These are phyloP conservation scores for Molorchus minor DNA, from an alignment of 2,888 invertebrate species.

Conservation along the genomic window DNA sequence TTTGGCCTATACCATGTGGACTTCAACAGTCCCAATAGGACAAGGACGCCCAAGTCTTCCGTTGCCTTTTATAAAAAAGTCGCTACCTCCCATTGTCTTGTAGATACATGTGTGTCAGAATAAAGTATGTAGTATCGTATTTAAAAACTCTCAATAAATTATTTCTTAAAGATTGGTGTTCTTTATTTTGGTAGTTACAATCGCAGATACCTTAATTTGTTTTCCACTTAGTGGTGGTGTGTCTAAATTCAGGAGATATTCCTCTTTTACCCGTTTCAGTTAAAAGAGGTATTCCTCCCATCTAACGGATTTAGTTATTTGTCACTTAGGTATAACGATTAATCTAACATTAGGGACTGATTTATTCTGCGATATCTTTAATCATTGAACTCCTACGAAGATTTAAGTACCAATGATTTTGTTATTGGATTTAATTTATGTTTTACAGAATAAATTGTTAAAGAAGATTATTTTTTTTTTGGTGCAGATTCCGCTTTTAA, in stretches of 20 bases:
- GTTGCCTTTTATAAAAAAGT: conserved; percentile 11
- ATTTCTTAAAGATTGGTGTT: neutral
- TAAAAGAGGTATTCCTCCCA: too few relatives aligned
- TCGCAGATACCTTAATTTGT: neutral
- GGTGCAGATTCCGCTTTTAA: too few relatives aligned
- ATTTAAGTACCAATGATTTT: too few relatives aligned
- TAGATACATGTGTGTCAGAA: conserved; percentile 10
- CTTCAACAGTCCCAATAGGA: conserved; percentile 12
- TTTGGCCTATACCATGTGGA: conserved; percentile 23
- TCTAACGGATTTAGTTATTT: too few relatives aligned
- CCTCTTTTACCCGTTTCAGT: neutral
- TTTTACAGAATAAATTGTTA: too few relatives aligned
- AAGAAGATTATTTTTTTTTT: too few relatives aligned
- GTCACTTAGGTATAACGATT: too few relatives aligned
- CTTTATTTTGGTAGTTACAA: neutral
- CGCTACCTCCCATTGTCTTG: neutral
- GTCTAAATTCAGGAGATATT: neutral
- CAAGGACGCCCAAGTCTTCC: conserved; percentile 18
- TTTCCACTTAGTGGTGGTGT: neutral
- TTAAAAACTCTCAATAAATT: neutral
- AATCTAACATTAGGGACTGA: too few relatives aligned
- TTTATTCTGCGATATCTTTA: too few relatives aligned
- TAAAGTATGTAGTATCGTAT: neutral
- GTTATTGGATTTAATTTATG: too few relatives aligned
- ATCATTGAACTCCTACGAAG: too few relatives aligned